These are phyloP conservation scores for Peromyscus polionotus DNA, from an alignment of 2,113 vertebrate species.

Conservation along the genomic window DNA sequence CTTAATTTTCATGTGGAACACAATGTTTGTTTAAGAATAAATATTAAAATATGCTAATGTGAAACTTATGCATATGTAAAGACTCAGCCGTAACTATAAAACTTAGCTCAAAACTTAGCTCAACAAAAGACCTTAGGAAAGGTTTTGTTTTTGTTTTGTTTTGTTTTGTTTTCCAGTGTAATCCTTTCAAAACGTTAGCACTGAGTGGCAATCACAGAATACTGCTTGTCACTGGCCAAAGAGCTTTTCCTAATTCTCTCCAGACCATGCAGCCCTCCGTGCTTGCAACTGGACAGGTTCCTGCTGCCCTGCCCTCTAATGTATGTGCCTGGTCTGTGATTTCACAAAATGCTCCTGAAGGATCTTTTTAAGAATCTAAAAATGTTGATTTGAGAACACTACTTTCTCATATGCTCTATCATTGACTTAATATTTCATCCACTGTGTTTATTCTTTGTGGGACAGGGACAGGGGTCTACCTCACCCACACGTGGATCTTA, in stretches of 20 bases:
- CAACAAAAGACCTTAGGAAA: neutral
- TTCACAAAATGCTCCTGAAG: neutral
- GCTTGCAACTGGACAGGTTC: fast-evolving
- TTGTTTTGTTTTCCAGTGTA: too few species aligned
- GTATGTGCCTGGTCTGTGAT: neutral
- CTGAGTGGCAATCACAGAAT: neutral
- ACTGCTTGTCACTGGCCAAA: neutral
- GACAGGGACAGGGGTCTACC: neutral
- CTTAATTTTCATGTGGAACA: neutral
- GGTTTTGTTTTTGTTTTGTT: neutral
- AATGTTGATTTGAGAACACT: neutral
- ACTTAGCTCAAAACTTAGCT: neutral
- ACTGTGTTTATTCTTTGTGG: neutral
- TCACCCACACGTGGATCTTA: neutral
- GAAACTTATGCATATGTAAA: neutral
- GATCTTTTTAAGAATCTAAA: neutral
- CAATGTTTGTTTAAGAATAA: neutral
- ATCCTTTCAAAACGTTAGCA: neutral
- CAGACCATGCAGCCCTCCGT: fast-evolving
- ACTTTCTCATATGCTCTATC: neutral
- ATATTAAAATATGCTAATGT: neutral
- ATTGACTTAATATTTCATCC: neutral
- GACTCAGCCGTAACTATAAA: neutral
- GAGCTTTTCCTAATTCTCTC: neutral
- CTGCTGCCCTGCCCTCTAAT: neutral